Evolutionary conservation across 2,797 vertebrate species (phyloP).

Genomic region (Bovichtus variegatus): DNA sequence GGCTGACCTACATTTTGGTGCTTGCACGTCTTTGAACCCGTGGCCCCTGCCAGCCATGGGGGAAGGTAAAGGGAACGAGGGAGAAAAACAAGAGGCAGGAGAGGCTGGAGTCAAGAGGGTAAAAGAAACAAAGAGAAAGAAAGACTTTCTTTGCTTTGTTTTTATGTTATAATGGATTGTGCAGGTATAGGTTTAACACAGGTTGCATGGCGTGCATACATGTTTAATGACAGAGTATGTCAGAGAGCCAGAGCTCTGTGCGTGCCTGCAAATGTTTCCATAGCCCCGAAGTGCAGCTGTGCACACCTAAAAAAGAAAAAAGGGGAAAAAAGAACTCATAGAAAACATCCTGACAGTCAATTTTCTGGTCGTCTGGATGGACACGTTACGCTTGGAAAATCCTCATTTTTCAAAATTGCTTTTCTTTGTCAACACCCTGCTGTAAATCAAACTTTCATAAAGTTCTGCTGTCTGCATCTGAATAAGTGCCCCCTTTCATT

Average conservation of each 20-base stretch:
- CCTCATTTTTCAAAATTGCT: conserved; percentile 43
- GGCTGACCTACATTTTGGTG: conserved; percentile 87
- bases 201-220: conserved; percentile 41
- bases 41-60: conserved; percentile 78
- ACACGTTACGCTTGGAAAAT: conserved; percentile 58
- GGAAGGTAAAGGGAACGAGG: conserved; percentile 68
- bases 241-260: conserved; percentile 49
- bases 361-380: conserved; percentile 54
- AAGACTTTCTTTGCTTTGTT: conserved; percentile 12
- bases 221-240: conserved; percentile 60
- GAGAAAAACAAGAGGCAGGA: conserved; percentile 79
- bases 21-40: conserved; percentile 81
- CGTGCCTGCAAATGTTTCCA: conserved; percentile 74
- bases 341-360: conserved; percentile 53
- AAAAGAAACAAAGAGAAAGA: conserved; percentile 37
- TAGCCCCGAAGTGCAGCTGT: conserved; percentile 76
- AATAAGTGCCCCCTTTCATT: conserved; percentile 72
- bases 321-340: conserved; percentile 21
- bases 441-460: conserved; percentile 66
- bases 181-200: conserved; percentile 49
- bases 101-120: conserved; percentile 53
- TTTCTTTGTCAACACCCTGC: conserved; percentile 60
- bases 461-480: conserved; percentile 62
- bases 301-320: conserved; percentile 66
- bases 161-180: conserved; percentile 15